phyloP scores from a whole-genome alignment of 2,113 vertebrate species.

The Axis porcinus region DNA sequence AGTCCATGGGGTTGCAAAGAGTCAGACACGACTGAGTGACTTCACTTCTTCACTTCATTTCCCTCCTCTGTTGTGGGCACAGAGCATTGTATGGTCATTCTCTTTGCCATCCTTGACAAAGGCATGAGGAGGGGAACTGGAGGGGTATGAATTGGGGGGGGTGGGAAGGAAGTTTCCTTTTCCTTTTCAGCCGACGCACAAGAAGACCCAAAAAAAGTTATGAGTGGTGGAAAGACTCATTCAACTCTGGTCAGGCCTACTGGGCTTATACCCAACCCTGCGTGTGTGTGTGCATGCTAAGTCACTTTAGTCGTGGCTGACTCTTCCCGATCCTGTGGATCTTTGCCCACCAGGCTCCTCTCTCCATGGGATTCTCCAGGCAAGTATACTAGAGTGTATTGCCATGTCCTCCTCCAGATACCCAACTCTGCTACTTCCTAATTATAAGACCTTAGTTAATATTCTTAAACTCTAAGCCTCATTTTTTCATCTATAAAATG shows the following conservation, averaged over 20 bases:
- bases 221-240: background rate
- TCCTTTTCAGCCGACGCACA: background rate
- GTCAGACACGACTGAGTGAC: background rate
- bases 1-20: background rate
- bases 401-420: background rate
- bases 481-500: background rate
- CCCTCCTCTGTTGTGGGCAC: background rate
- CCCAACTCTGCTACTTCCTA: background rate
- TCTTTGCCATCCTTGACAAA: background rate
- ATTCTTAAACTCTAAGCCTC: background rate
- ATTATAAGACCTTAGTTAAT: background rate
- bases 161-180: background rate
- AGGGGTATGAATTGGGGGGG: background rate
- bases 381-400: background rate
- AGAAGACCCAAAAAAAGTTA: background rate
- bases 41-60: background rate
- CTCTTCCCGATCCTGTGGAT: background rate
- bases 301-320: background rate
- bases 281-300: background rate
- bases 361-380: background rate
- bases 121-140: background rate
- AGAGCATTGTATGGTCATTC: background rate
- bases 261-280: background rate
- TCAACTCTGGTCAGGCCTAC: background rate
- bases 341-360: background rate